These are phyloP conservation scores for Mythimna pallens DNA, from an alignment of 2,888 invertebrate species.

Conservation along the genomic window DNA sequence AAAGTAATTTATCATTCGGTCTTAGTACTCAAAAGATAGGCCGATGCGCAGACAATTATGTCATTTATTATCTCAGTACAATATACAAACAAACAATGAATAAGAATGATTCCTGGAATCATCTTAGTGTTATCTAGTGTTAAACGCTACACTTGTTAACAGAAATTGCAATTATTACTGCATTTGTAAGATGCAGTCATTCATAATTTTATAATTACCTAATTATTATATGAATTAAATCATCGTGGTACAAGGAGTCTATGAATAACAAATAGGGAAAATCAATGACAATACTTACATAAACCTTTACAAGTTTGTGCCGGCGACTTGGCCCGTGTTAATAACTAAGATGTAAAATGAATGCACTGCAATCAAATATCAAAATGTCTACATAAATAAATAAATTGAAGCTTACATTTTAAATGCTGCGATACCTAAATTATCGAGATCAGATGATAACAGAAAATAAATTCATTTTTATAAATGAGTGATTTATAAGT, in stretches of 20 bases:
- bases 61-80: constrained; percentile 43
- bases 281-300: not conserved
- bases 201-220: constrained; percentile 44
- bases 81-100: constrained; percentile 48
- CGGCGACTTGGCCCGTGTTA: too few relatives aligned
- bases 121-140: constrained; percentile 53
- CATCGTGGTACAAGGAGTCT: not conserved
- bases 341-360: too few relatives aligned
- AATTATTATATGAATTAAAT: constrained; percentile 21
- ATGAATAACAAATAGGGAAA: not conserved
- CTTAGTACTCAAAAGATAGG: constrained; percentile 15
- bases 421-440: too few relatives aligned
- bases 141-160: constrained; percentile 44
- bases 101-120: constrained; percentile 56
- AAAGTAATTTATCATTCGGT: constrained; percentile 6
- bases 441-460: too few relatives aligned
- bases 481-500: too few relatives aligned
- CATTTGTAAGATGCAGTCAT: constrained; percentile 40
- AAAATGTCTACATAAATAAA: too few relatives aligned
- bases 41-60: constrained; percentile 33
- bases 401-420: too few relatives aligned
- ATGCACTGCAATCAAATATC: too few relatives aligned
- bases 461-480: too few relatives aligned
- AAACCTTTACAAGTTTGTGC: too few relatives aligned
- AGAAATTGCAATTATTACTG: constrained; percentile 31